Evolutionary conservation across 2,113 vertebrate genomes (phyloP).

Genomic region (Oreotrochilus melanogaster): DNA sequence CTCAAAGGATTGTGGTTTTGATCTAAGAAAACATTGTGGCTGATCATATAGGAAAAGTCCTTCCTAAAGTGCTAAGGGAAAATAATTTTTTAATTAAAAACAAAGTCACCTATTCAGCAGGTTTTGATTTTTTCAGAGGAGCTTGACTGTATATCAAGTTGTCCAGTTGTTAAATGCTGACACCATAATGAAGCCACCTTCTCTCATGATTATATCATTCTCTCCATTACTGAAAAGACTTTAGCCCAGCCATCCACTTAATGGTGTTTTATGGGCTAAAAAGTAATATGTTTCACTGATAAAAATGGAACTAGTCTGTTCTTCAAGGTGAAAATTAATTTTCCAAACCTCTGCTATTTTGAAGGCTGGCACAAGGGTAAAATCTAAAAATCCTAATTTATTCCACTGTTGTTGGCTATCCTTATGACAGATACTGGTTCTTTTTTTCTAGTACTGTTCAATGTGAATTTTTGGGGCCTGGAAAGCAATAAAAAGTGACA

Average conservation of each 20-base stretch:
- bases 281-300: conserved; percentile 5
- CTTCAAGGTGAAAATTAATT: conserved; percentile 13
- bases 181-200: neutral
- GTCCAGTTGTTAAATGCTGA: neutral
- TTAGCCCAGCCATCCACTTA: neutral
- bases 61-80: neutral
- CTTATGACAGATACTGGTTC: neutral
- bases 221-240: neutral
- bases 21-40: neutral
- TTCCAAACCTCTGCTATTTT: conserved; percentile 11
- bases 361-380: neutral
- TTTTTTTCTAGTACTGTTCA: neutral
- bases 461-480: neutral
- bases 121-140: conserved; percentile 1
- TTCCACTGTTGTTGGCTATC: neutral
- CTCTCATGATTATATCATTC: neutral
- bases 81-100: neutral
- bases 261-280: conserved; percentile 14
- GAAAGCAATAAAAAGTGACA: neutral
- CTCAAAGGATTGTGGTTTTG: neutral
- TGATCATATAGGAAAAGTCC: neutral
- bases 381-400: neutral
- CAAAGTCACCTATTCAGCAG: neutral
- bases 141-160: conserved; percentile 1
- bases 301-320: neutral